phyloP scores from a whole-genome alignment of 1,140 invertebrate genomes.

The Aphelenchoides besseyi region DNA sequence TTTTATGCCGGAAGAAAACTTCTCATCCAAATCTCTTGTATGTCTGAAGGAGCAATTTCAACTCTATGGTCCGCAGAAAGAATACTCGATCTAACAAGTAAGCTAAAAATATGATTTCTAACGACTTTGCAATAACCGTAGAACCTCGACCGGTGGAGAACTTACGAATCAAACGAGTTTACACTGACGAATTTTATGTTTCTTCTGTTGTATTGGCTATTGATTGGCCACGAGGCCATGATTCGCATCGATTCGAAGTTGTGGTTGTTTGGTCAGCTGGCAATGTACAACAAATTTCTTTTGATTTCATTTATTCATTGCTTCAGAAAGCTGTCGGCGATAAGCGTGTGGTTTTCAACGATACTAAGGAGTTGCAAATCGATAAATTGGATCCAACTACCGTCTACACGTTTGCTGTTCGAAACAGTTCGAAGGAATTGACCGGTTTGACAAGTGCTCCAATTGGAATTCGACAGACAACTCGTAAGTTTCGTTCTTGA shows the following conservation, averaged over 20 bases:
- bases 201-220: conserved; percentile 47
- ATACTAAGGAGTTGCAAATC: conserved; percentile 37
- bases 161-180: conserved; percentile 28
- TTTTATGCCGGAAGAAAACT: conserved; percentile 22
- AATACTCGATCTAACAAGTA: conserved; percentile 50
- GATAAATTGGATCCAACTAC: conserved; percentile 49
- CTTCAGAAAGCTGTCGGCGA: conserved; percentile 46
- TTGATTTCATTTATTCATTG: conserved; percentile 15
- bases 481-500: conserved; percentile 34
- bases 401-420: conserved; percentile 53
- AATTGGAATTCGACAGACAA: conserved; percentile 48
- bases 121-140: conserved; percentile 30
- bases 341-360: conserved; percentile 33
- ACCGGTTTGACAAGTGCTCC: conserved; percentile 39
- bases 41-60: conserved; percentile 51
- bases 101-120: conserved; percentile 25
- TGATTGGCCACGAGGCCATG: conserved; percentile 43
- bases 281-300: conserved; percentile 35
- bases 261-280: conserved; percentile 45
- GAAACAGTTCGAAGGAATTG: conserved; percentile 53
- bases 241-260: conserved; percentile 50
- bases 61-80: conserved; percentile 54
- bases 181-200: conserved; percentile 54
- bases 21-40: conserved; percentile 49
- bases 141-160: conserved; percentile 46